Conservation (phyloP, 2,888 invertebrate genomes). For the Metalampra italica region DNA sequence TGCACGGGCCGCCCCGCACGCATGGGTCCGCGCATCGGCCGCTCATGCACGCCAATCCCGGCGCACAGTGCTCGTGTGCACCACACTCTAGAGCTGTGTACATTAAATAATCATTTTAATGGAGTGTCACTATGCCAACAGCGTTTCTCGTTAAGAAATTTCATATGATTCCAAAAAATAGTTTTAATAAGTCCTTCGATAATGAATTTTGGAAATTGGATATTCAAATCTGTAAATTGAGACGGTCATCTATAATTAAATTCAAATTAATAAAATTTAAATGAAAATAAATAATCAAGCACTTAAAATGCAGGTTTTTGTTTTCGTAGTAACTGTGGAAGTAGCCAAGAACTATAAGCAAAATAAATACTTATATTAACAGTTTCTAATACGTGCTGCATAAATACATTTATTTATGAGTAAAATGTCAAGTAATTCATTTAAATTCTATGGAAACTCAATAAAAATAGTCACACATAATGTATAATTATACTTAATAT, state of each 20-base stretch:
- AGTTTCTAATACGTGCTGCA: conserved; percentile 7
- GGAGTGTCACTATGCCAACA: neutral
- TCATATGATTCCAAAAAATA: too few species aligned
- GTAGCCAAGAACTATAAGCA: conserved; percentile 6
- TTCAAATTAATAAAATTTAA: too few species aligned
- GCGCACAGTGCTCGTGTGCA: conserved; percentile 87
- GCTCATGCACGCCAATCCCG: conserved; percentile 87
- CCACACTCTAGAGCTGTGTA: conserved; percentile 87
- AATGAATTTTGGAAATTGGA: too few species aligned
- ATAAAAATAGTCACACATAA: conserved; percentile 22
- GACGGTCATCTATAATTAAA: too few species aligned
- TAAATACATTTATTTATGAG: conserved; percentile 2
- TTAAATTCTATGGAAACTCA: conserved; percentile 1
- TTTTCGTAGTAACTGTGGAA: neutral
- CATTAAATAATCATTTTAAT: conserved; percentile 15
- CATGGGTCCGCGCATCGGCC: conserved; percentile 91
- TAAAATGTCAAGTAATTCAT: neutral
- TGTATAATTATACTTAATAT: conserved; percentile 29
- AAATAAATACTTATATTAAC: conserved; percentile 1
- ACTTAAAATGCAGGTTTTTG: neutral
- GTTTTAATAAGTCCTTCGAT: too few species aligned
- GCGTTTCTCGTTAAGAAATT: neutral
- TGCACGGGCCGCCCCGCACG: conserved; percentile 84
- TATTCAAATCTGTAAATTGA: too few species aligned
- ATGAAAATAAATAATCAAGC: too few species aligned